Base-by-base conservation (phyloP, 2,113 vertebrate genomes). In the Heterotis niloticus region DNA sequence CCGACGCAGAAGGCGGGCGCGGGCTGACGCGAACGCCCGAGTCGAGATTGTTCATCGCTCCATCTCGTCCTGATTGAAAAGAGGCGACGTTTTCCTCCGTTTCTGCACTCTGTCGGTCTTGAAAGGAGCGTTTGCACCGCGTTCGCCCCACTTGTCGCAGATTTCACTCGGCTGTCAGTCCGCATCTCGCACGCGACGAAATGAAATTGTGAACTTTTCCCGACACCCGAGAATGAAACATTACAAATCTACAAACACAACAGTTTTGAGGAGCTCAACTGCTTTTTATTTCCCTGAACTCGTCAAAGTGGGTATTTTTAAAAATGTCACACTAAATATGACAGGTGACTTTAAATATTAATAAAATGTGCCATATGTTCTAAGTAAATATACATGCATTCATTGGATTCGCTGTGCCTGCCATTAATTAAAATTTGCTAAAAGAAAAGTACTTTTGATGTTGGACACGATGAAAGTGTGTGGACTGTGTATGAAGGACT, bases 231-330 rank as follows among this genome's bases (percentile, higher is more conserved):
- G 77, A 78, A 62, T 78, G 77, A 78, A 62, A 71, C 26, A 69
- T 70, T 71, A 59, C 57, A 75, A 12, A 34, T 59, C 54, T 68
- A 59, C 54, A 62, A 71, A 70, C 56, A 60, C 56, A 78, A 88
- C 85, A 87, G 84, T 85, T 84, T 83, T 81, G 76, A 66, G 29
- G 83, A 54, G 56, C 57, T 16, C 52, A 34, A 72, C 71, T 78
- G 68, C 23, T 67, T 64, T 69, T 73, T 67, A 76, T 70, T 51
- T 65, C 34, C 57, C 59, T 44, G 24, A 79, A 82, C 78, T 73
- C 74, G 20, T 60, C 84, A 83, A 88, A 90, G 90, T 90, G 88
- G 89, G 89, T 89, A 88, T 82, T 87, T 89, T 88, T 91, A 88
- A 90, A 86, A 82, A 28, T 81, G 86, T 76, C 78, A 81, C 83